Base-by-base conservation (phyloP, 2,797 vertebrate genomes). In the Taeniopygia guttata region DNA sequence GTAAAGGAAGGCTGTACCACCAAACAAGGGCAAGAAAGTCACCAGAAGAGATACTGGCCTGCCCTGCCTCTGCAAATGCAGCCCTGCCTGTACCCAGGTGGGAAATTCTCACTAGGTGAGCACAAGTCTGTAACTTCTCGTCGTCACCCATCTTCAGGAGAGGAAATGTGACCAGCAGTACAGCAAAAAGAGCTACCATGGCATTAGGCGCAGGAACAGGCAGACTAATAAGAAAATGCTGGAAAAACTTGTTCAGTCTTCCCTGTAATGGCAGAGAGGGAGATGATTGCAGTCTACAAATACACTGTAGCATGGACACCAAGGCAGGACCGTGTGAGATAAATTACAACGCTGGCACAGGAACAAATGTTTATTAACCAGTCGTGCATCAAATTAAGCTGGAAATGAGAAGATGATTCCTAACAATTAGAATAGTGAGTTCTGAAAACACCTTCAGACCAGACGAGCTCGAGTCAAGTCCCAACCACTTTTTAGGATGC, bases 401-500 rank as follows among this genome's bases (percentile, higher is more conserved):
- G 72, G 79, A 92, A 96, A 92, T 51, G 22, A 79, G 86, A 70
- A 75, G 69, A 56, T 36, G 54, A 83, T 72, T 87, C 82, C 58
- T 64, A 30, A 34, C 54, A 84, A 92, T 78, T 80, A 93, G 54
- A 64, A n/a, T 1, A 78, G 62, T 16, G 51, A 86, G 74, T 72
- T 75, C 69, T 21, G 54, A 78, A 91, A 91, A 43, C 2, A 0
- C 55, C 62, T 79, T 89, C 77, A 38, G 36, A 82, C n/a, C 56
- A 80, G 48, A 78, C 0, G 0, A 79, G 45, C 0, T 0, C 0
- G 2, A 87, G n/a, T 16, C 51, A 43, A 89, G 67, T 18, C 55
- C 36, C 27, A 30, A 72, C 7, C 40, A 48, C 58, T 30, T 63
- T 84, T 67, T 27, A 38, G 62, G 60, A 45, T 56, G 45, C 66